These are phyloP conservation scores for Brachylomia viminalis DNA, from an alignment of 2,888 invertebrate genomes.

Conservation along the genomic window DNA sequence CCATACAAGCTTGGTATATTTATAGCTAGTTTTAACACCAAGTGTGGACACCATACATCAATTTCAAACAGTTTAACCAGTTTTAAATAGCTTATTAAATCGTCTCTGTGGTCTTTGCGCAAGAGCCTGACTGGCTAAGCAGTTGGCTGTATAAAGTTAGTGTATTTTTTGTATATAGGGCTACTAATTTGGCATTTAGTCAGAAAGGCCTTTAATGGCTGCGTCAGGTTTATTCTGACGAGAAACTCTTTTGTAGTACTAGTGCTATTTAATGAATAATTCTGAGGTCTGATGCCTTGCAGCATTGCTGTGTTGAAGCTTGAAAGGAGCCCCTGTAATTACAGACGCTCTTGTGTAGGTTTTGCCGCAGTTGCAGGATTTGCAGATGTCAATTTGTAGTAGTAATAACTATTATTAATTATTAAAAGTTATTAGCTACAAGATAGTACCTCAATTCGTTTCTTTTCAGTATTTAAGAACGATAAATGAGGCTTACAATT, in stretches of 20 bases:
- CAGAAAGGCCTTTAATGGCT: constrained; percentile 16
- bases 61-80: constrained; percentile 67
- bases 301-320: neutral
- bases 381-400: too few species aligned
- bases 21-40: constrained; percentile 69
- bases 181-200: constrained; percentile 32
- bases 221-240: neutral
- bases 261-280: neutral
- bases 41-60: constrained; percentile 73
- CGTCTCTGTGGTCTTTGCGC: constrained; percentile 51
- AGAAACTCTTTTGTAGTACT: neutral
- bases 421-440: too few species aligned
- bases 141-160: constrained; percentile 23
- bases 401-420: too few species aligned
- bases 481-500: neutral
- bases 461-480: too few species aligned
- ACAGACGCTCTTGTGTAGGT: too few species aligned
- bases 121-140: constrained; percentile 30
- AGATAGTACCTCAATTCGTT: too few species aligned
- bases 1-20: constrained; percentile 66
- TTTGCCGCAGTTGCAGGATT: too few species aligned
- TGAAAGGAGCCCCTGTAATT: neutral
- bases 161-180: constrained; percentile 25
- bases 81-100: constrained; percentile 68
- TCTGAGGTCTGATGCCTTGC: neutral